These are phyloP conservation scores for Littorina saxatilis DNA, from an alignment of 1,140 invertebrate genomes.

Conservation along the genomic window DNA sequence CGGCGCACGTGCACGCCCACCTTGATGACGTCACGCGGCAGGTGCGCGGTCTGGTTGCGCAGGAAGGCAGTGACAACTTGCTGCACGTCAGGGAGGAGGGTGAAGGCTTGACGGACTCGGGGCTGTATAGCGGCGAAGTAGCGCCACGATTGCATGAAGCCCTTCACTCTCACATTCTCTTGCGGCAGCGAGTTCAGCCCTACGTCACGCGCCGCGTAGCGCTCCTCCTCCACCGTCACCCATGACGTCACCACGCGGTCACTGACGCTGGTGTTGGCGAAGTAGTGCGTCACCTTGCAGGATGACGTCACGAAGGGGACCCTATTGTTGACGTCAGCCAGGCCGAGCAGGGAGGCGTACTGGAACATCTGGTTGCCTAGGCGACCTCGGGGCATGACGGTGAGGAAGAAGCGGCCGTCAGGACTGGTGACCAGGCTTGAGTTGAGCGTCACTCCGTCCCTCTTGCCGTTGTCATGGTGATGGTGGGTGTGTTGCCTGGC, in stretches of 20 bases:
- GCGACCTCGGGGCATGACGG: conserved; percentile 33
- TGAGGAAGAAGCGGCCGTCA: background rate
- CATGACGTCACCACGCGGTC: conserved; percentile 20
- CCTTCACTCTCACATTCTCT: conserved; percentile 41
- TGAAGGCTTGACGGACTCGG: conserved; percentile 49
- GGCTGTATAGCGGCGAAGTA: conserved; percentile 49
- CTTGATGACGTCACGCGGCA: conserved; percentile 20
- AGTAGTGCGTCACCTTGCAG: conserved; percentile 15
- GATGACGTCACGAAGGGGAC: conserved; percentile 29
- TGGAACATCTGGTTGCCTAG: conserved; percentile 56
- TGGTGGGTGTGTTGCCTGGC: background rate
- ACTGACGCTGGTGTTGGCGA: conserved; percentile 13
- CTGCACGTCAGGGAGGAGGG: conserved; percentile 40
- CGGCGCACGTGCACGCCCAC: conserved; percentile 60
- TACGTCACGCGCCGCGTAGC: conserved; percentile 39
- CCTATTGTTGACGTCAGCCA: conserved; percentile 41
- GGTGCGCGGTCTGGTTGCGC: background rate
- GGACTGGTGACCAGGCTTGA: background rate
- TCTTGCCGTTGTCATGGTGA: background rate
- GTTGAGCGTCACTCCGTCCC: background rate
- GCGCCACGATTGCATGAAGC: conserved; percentile 60
- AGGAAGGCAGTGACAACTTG: conserved; percentile 35
- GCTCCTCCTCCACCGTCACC: conserved; percentile 18
- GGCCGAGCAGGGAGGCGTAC: conserved; percentile 50
- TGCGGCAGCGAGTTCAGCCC: conserved; percentile 34